A percentile compares a stretch with the other conserved stretches of the same genome.
These are phyloP conservation scores for Cabera pusaria DNA, from an alignment of 2,888 invertebrate genomes.

Conservation along the genomic window DNA sequence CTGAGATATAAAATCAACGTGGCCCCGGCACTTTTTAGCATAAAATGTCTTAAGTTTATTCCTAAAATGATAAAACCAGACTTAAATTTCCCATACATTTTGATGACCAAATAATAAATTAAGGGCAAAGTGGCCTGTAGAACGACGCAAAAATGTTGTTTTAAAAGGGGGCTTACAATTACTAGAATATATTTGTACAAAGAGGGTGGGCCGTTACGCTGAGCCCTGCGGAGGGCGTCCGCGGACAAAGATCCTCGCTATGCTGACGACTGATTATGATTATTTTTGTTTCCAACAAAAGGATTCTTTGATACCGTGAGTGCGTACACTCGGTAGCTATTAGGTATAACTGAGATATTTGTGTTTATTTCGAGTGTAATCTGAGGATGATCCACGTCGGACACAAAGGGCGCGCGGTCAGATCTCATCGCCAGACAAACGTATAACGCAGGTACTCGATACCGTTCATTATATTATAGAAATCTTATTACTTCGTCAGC, in stretches of 20 bases:
- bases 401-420: conserved; percentile 14
- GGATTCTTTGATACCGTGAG: conserved; percentile 43
- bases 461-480: conserved; percentile 15
- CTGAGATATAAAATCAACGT: no score
- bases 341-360: conserved; percentile 10
- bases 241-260: conserved; percentile 61
- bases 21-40: no score
- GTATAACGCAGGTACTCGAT: conserved; percentile 7
- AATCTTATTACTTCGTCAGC: conserved; percentile 3
- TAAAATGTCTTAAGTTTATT: no score
- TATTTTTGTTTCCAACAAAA: conserved; percentile 56
- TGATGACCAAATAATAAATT: conserved; percentile 2
- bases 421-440: conserved; percentile 20
- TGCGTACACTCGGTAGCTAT: conserved; percentile 24
- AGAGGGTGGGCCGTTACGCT: conserved; percentile 48
- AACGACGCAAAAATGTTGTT: conserved; percentile 20
- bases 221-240: conserved; percentile 32
- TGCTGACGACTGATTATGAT: conserved; percentile 58
- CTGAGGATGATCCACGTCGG: conserved; percentile 19
- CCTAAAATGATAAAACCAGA: no score
- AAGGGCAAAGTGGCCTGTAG: conserved; percentile 2
- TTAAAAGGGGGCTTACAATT: conserved; percentile 42
- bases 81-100: no score
- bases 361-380: conserved; percentile 20
- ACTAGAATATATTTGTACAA: conserved; percentile 50